Percentiles rank a stretch among this genome's conserved stretches.
Evolutionary conservation across 2,797 vertebrate genomes (phyloP).

Genomic region (Aulostomus chinensis): DNA sequence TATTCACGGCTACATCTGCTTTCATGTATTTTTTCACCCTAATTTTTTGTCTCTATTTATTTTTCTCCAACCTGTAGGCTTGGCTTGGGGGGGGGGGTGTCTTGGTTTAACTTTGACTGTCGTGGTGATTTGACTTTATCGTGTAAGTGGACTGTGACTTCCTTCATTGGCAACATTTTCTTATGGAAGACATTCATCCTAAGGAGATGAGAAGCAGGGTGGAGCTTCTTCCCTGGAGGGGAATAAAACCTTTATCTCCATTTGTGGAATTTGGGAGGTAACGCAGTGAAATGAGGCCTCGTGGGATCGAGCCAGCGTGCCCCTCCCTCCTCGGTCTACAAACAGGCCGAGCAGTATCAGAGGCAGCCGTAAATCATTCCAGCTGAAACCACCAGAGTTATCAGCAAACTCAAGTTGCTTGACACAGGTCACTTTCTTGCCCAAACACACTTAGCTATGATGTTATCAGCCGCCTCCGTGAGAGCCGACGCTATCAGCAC

Average conservation of each 20-base stretch:
- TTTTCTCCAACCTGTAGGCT: no score
- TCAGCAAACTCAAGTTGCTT: neutral
- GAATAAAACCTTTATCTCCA: neutral
- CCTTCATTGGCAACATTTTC: neutral
- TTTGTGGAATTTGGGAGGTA: constrained; percentile 1
- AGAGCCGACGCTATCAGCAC: neutral
- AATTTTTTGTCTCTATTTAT: no score
- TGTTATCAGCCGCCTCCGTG: constrained; percentile 19
- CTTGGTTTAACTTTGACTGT: no score
- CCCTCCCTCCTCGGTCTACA: neutral
- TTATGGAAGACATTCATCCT: neutral
- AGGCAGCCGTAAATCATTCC: neutral
- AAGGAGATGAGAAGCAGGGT: neutral
- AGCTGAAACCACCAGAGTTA: neutral
- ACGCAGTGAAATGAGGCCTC: neutral
- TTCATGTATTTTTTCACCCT: no score
- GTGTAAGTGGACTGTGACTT: no score
- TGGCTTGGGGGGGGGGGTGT: no score
- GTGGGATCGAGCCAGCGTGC: neutral
- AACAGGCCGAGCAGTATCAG: constrained; percentile 2
- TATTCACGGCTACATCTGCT: no score
- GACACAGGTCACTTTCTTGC: neutral
- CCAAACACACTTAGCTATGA: constrained; percentile 3
- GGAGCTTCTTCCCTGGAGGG: neutral
- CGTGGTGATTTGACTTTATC: no score